Base-by-base conservation (phyloP, 2,113 vertebrate species). In the Hydropotes inermis region DNA sequence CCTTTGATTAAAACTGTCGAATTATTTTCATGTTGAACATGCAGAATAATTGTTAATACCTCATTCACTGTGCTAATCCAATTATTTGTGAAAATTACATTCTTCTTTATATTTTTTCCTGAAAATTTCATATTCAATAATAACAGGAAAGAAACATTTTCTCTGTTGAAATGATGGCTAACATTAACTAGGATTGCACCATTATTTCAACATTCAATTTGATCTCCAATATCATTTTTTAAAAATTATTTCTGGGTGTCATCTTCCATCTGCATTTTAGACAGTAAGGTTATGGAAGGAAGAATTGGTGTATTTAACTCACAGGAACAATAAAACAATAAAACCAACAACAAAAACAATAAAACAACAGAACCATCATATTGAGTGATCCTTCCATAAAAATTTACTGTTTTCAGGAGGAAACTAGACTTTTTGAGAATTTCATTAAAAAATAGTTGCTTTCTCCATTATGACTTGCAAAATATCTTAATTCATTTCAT, bases 1-100 rank as follows among this genome's bases (percentile, higher is more conserved):
- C 67, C 55, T 95, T 95, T 88, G 89, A 96, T 89, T 97, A 97
- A 97, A 97, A 91, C 91, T 27, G 58, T 64, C 93, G 85, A 55
- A 86, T 58, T 39, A 30, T 79, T 88, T 94, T 45, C 85, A 96
- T 94, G 88, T 97, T 86, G 76, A 89, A 97, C 96, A 97, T 78
- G 78, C 74, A 43, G 61, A 76, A 39, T 96, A 83, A 96, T 91
- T 88, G 61, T 76, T 70, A 92, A 60, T 86, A 57, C 95, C 60
- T 52, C 76, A 67, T 97, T 83, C 79, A 82, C 87, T 91, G 54
- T 54, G 39, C 11, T 95, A 96, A 96, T 96, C 64, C 25, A 70
- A 95, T 94, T 90, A 94, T 94, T 90, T 95, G 54, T 88, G 76
- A 43, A 97, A 96, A 92, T 97, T 78, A 81, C 93, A 54, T 78